Evolutionary conservation across 2,113 vertebrate genomes (phyloP), one percentile per base, ranked within the genome.

Genomic region (Malurus melanocephalus): DNA sequence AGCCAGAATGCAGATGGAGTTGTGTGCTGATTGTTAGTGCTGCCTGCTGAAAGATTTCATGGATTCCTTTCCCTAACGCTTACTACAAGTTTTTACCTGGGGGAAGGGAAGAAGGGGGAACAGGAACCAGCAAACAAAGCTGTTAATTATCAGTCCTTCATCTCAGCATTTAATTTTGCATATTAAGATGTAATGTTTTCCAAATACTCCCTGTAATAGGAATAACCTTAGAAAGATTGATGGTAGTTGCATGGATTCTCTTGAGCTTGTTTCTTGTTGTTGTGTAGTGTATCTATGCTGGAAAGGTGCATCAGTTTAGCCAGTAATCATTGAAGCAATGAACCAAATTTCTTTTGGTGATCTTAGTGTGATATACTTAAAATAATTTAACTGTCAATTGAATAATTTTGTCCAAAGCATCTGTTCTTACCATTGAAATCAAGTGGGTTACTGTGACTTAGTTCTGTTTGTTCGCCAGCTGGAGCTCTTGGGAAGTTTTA

Each of bases 271-370:
- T 9, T 82, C 59, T 55, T 51, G 24, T 18, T 0, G 4, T 52
- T 75, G n/a, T 42, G 61, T 11, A 18, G 32, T 3, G 0, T 40
- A 2, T 40, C 38, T 48, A 0, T 57, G 9, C 16, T 59, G 19
- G 40, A 66, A 81, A 59, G 57, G 6, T 32, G 1, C 33, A 30
- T 33, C 53, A 79, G 35, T 68, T 53, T 28, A 79, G 43, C 65
- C 40, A 87, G 74, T 33, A 32, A 24, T 43, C 62, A 23, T 17
- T 40, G 71, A 59, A 59, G 40, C n/a, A 66, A 5, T 11, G 43
- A 77, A 26, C 11, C 33, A 8, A 18, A 6, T 17, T 35, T 77
- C 11, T 83, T 51, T 26, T 35, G 13, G 32, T 79, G 28, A 8
- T 67, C 73, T 38, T 59, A 16, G 21, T 27, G 21, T 57, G 71